A percentile compares a stretch with the other conserved stretches of the same genome.
Conservation (phyloP, 2,113 vertebrate species). For the Sylvia atricapilla region DNA sequence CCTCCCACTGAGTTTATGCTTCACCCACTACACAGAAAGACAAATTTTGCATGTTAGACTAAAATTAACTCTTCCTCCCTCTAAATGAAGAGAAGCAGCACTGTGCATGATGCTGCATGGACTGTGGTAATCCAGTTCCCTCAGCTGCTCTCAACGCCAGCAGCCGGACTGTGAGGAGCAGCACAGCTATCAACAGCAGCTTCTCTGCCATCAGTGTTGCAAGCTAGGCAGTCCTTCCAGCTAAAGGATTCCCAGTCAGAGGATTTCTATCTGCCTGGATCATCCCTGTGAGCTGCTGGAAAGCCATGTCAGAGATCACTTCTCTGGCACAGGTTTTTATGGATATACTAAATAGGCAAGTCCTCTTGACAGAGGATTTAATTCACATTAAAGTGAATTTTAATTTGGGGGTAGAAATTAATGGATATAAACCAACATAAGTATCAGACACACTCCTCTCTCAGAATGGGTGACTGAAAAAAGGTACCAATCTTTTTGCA, state of each 20-base stretch:
- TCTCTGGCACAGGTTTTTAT: not conserved
- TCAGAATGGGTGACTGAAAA: not conserved
- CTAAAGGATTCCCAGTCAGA: not conserved
- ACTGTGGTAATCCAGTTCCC: not conserved
- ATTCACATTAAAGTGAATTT: not conserved
- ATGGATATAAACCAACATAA: not conserved
- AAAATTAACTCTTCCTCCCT: slow-evolving; percentile 6
- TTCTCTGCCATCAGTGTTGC: not conserved
- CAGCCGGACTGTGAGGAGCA: not conserved
- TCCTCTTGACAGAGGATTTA: not conserved
- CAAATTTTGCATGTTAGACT: not conserved
- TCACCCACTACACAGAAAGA: not conserved
- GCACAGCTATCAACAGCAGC: not conserved
- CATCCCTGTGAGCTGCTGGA: not conserved
- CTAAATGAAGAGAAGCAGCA: not conserved
- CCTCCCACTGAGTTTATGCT: slow-evolving; percentile 6
- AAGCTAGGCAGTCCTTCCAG: not conserved
- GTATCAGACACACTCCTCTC: not conserved
- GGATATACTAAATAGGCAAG: not conserved
- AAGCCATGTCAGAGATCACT: not conserved
- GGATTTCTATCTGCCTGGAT: not conserved
- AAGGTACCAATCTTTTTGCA: not conserved
- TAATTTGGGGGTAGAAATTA: not conserved
- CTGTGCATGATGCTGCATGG: not conserved
- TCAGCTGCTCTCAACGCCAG: not conserved